phyloP scores from a whole-genome alignment of 1,140 invertebrate genomes.

The Drosophila navojoa region DNA sequence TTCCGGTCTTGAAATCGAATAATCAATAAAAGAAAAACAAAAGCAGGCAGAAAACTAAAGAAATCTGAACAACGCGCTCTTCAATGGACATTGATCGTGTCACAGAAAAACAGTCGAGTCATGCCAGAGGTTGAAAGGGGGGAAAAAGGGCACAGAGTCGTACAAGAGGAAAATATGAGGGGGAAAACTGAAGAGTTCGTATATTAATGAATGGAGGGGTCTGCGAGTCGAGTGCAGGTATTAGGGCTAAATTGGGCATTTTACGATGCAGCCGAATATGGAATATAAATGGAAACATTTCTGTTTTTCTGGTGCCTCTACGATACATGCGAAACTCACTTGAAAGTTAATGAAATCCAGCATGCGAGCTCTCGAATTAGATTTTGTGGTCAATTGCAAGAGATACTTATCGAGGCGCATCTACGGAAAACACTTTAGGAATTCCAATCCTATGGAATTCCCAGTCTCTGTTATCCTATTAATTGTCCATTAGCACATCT shows the following conservation, averaged over 20 bases:
- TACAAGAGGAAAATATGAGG: slow-evolving; percentile 25
- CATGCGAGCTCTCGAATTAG: not conserved
- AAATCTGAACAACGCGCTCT: slow-evolving; percentile 32
- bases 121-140: slow-evolving; percentile 3
- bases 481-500: slow-evolving; percentile 27
- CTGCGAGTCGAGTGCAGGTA: not conserved
- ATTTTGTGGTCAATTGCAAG: not conserved
- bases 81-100: slow-evolving; percentile 68
- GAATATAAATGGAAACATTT: slow-evolving; percentile 4
- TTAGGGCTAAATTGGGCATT: slow-evolving; percentile 9
- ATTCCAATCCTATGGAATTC: not conserved
- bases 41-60: slow-evolving; percentile 16
- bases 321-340: slow-evolving; percentile 1
- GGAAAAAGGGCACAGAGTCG: not conserved
- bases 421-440: not conserved
- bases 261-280: not conserved
- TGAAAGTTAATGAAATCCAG: not conserved
- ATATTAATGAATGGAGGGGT: slow-evolving; percentile 2
- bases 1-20: slow-evolving; percentile 71
- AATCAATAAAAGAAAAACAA: slow-evolving; percentile 61
- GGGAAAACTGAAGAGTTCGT: slow-evolving; percentile 20
- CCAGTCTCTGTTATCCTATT: slow-evolving; percentile 9
- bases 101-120: slow-evolving; percentile 21
- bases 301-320: not conserved
- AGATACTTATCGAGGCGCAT: not conserved